Base-by-base conservation (phyloP, 2,797 vertebrate genomes). In the Echiichthys vipera region DNA sequence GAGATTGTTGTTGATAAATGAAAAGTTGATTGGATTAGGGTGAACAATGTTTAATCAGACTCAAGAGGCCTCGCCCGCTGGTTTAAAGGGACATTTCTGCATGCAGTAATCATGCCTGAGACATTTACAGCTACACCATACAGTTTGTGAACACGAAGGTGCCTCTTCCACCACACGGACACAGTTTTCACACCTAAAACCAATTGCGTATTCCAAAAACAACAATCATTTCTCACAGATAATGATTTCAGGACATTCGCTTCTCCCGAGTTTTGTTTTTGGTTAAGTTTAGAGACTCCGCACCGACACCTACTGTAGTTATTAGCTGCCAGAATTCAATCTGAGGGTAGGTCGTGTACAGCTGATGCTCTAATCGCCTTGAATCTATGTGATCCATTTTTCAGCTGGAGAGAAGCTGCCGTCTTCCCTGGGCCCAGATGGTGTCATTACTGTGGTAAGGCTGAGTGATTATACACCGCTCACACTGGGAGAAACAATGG, bases 371-470 rank as follows among this genome's bases (percentile, higher is more conserved):
- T 94, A 94, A 94, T 94, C 91, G 83, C 86, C 81, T 86, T 73
- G 88, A 80, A 93, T 93, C 86, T 91, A 92, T 89, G 88, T 81
- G 65, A 92, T 90, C 85, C 88, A 94, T 95, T 93, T 93, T 92
- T 95, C 91, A 93, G 90, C 88, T 84, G 88, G 80, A 87, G 89
- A 87, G 85, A 89, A 84, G 88, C 89, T 82, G 89, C 87, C 82
- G 81, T 92, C 91, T 93, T 93, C 84, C 84, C 87, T 51, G 62
- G 85, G 91, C 92, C 91, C 94, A 95, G 94, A 95, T 95, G 94
- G 93, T 92, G 91, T 94, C 92, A 94, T 95, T 94, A 94, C 91
- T 85, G 88, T 85, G 86, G 88, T 91, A 89, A 92, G 92, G 92
- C 93, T 94, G 93, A 95, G 88, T 93, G 93, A 95, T 94, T 92